Base-by-base conservation (phyloP, 2,113 vertebrate genomes). In the Pteruthius melanotis region DNA sequence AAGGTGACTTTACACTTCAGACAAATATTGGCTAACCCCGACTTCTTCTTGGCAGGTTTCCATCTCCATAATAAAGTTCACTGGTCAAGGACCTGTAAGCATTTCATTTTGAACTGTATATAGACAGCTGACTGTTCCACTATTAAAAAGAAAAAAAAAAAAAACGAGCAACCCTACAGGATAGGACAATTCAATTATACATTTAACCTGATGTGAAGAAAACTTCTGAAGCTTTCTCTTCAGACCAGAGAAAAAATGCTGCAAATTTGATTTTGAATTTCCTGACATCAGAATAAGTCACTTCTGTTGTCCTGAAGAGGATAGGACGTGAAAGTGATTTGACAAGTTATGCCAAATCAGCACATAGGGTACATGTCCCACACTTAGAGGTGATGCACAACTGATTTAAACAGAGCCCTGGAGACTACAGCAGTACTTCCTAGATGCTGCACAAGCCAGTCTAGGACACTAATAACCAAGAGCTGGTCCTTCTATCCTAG, bases 61-160 rank as follows among this genome's bases (percentile, higher is more conserved):
- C 96, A 94, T 60, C 60, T 88, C 50, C 42, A 49, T 97, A 84
- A 95, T 76, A 71, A 94, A 96, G 93, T 94, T 95, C 92, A 86
- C 37, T 60, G 52, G 75, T 86, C 83, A 91, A 96, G 87, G 91
- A 33, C 72, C 83, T 90, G 20, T n/a, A 66, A 91, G 77, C 28
- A 54, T 86, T 91, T 90, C 4, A 61, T 91, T 93, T 86, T 83
- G 53, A 88, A 56, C 70, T 84, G 9, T 23, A 9, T 23, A 12
- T 66, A 77, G 40, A 84, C 19, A 40, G n/a, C 12, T 85, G 74
- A 91, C 68, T 75, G 49, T 74, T 93, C 82, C 52, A 42, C 70
- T 65, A 9, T 74, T 60, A 30, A 82, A 92, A 75, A 90, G 27
- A 57, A 26, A 47, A 52, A 39, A 77, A 61, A 86, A 78, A 59